Conservation (phyloP, 2,113 vertebrate genomes). For the Prolemur simus region DNA sequence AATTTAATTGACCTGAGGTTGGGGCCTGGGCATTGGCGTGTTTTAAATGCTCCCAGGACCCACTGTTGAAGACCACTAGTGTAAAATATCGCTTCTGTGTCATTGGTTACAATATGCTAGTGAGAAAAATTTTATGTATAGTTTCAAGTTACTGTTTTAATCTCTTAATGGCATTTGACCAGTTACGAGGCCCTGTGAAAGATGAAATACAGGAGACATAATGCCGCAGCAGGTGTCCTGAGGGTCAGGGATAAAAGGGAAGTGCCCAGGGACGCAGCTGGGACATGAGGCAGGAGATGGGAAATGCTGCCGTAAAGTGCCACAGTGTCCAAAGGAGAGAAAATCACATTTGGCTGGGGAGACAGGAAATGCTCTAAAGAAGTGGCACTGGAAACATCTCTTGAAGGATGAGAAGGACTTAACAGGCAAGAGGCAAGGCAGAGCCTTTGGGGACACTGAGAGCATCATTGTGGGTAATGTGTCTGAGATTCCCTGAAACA, state of each 20-base stretch:
- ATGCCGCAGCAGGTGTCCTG: neutral
- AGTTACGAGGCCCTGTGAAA: neutral
- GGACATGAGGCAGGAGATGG: neutral
- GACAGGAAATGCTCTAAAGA: neutral
- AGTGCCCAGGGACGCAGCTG: neutral
- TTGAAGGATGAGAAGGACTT: neutral
- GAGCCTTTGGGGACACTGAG: neutral
- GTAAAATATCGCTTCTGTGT: neutral
- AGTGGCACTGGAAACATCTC: neutral
- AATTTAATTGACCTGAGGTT: neutral
- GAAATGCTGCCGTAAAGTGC: neutral
- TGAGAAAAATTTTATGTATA: neutral
- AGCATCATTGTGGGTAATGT: neutral
- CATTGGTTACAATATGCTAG: neutral
- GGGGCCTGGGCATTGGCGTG: neutral
- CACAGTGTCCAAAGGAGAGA: neutral
- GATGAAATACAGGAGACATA: neutral
- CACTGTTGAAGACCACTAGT: neutral
- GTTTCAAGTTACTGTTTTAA: neutral
- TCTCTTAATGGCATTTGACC: neutral
- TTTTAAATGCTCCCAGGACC: neutral
- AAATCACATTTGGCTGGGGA: neutral
- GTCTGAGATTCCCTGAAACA: neutral
- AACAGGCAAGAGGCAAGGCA: neutral
- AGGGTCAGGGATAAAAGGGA: rapidly evolving